Conservation (phyloP, 1,140 invertebrate genomes). For the Euwallacea fornicatus region DNA sequence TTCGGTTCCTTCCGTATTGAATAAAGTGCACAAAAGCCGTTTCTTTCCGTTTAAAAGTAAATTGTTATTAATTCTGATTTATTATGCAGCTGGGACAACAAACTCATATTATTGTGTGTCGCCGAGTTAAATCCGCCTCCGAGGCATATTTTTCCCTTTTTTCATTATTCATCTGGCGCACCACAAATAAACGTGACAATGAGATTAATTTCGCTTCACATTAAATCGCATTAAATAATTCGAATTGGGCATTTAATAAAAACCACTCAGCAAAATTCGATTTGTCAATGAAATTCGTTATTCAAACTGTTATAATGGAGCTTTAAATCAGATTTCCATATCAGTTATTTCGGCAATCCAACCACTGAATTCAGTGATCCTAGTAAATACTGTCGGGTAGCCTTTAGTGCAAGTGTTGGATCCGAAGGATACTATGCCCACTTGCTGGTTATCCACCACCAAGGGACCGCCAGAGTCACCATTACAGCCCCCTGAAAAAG, state of each 20-base stretch:
- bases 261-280: too few species aligned
- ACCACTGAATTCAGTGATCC: constrained; percentile 48
- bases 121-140: background rate
- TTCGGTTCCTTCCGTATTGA: constrained; percentile 22
- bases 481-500: constrained; percentile 32
- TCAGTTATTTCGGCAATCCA: constrained; percentile 40
- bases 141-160: too few species aligned
- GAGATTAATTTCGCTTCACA: background rate
- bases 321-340: constrained; percentile 12
- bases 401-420: constrained; percentile 55
- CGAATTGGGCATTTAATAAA: background rate
- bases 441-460: constrained; percentile 53
- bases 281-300: too few species aligned
- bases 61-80: constrained; percentile 22
- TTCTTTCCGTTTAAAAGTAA: constrained; percentile 13
- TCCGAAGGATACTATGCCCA: constrained; percentile 58
- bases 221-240: background rate
- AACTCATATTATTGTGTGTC: constrained; percentile 10
- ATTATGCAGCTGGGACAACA: constrained; percentile 11
- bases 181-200: too few species aligned
- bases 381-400: constrained; percentile 54
- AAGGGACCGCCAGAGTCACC: constrained; percentile 62
- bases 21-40: constrained; percentile 16
- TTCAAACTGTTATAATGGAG: too few species aligned
- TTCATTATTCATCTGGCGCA: too few species aligned